These are phyloP conservation scores for Neoseiulus cucumeris DNA, from an alignment of 1,140 invertebrate genomes.

Conservation along the genomic window DNA sequence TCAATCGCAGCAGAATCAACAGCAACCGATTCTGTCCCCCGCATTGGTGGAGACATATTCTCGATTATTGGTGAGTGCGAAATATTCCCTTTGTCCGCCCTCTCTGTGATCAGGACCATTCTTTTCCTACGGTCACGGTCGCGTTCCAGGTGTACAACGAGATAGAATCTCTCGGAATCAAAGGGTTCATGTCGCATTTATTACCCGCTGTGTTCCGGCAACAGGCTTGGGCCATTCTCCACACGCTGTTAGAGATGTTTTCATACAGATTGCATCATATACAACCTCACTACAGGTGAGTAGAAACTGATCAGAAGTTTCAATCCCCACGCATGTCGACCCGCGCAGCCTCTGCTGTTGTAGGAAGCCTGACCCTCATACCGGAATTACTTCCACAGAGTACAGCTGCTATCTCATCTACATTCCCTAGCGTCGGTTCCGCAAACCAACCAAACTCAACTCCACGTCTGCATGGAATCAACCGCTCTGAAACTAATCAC, in stretches of 20 bases:
- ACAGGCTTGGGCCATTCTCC: slow-evolving; percentile 79
- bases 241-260: slow-evolving; percentile 88
- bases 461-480: slow-evolving; percentile 83
- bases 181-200: slow-evolving; percentile 57
- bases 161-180: slow-evolving; percentile 88
- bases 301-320: too few relatives aligned
- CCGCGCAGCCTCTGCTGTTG: too few relatives aligned
- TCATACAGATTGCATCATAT: slow-evolving; percentile 87
- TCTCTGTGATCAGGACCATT: background rate
- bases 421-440: slow-evolving; percentile 64
- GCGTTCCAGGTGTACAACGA: slow-evolving; percentile 52
- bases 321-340: too few relatives aligned
- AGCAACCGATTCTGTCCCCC: slow-evolving; percentile 56
- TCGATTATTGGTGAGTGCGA: slow-evolving; percentile 41
- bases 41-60: slow-evolving; percentile 88
- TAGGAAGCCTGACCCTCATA: too few relatives aligned
- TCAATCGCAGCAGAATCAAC: slow-evolving; percentile 33
- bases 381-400: slow-evolving; percentile 35
- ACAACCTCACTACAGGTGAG: slow-evolving; percentile 55
- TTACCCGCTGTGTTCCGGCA: slow-evolving; percentile 41
- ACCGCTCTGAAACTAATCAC: slow-evolving; percentile 75
- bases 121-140: too few relatives aligned
- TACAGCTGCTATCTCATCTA: slow-evolving; percentile 69
- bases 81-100: background rate
- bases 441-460: slow-evolving; percentile 80